Evolutionary conservation across 2,113 vertebrate species (phyloP), one percentile per base, ranked within the genome.

Genomic region (Falcunculus frontatus): DNA sequence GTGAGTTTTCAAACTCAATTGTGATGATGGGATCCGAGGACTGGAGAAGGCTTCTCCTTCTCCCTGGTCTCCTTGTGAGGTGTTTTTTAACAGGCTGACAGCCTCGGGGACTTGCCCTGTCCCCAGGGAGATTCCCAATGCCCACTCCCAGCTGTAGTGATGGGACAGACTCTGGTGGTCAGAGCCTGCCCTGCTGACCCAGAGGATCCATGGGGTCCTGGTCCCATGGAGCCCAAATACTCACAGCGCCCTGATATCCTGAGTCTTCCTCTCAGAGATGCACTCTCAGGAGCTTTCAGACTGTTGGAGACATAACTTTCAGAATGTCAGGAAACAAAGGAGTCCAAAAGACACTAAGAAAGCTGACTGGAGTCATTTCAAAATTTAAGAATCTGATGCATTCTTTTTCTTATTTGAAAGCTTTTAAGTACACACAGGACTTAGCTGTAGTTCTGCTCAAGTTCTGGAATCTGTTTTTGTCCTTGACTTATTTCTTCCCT

Each of bases 131-230:
- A 11, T 59, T 35, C 19, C 26, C 0, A 3, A 1, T 41, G 39
- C 16, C 25, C 11, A 6, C 17, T 73, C 10, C n/a, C 2, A 4
- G 8, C 53, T 47, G 13, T 32, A 33, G 11, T 0, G 1, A 6
- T 16, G 37, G 4, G 33, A 22, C n/a, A 25, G 44, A 18, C 4
- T 9, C 22, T 20, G 41, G 35, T 41, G 67, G 23, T 29, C 49
- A 79, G 33, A 14, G 16, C 30, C 15, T 39, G 26, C 14, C 30
- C 6, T 49, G 41, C 52, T 67, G 59, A 42, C 20, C 9, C 1
- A 3, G 41, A 47, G 13, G 5, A 56, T 30, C 35, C 4, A 0
- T 0, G 3, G 4, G 17, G 6, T 55, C 12, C 30, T 1, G 2
- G 12, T 39, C 33, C 12, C 22, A 9, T 5, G 8, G 26, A 37